Evolutionary conservation across 2,797 vertebrate genomes (phyloP).

Genomic region (Artibeus lituratus): DNA sequence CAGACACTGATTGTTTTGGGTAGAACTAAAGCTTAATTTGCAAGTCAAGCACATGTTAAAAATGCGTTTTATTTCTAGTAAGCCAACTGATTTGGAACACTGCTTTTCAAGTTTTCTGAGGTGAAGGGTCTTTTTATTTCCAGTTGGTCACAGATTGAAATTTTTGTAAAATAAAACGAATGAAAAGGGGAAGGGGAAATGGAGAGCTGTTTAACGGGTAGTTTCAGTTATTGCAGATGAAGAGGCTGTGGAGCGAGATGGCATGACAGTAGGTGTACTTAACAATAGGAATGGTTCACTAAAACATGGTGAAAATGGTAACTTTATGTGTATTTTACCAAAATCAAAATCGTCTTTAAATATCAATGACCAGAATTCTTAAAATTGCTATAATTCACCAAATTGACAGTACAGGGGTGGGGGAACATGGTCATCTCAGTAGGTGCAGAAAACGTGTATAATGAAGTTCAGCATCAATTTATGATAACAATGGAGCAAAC

Average conservation of each 20-base stretch:
- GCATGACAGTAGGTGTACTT: background rate
- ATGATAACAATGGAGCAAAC: background rate
- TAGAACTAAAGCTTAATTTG: background rate
- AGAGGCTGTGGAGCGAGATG: background rate
- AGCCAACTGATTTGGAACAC: background rate
- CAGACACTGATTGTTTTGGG: background rate
- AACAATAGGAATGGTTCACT: background rate
- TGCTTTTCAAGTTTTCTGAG: constrained; percentile 19
- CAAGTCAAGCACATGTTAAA: background rate
- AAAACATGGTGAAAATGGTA: background rate
- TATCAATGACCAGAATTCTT: background rate
- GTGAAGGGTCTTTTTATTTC: background rate
- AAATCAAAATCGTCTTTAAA: background rate
- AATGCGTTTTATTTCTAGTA: background rate
- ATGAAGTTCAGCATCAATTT: background rate
- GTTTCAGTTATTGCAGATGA: background rate
- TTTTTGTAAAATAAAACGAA: background rate
- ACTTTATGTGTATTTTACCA: background rate
- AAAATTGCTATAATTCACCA: background rate
- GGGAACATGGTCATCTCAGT: background rate
- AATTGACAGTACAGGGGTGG: background rate
- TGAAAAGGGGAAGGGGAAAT: background rate
- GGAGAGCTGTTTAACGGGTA: background rate
- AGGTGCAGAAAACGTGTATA: background rate
- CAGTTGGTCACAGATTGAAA: background rate